Evolutionary conservation across 2,797 vertebrate genomes (phyloP).

Genomic region (Cottoperca gobio): DNA sequence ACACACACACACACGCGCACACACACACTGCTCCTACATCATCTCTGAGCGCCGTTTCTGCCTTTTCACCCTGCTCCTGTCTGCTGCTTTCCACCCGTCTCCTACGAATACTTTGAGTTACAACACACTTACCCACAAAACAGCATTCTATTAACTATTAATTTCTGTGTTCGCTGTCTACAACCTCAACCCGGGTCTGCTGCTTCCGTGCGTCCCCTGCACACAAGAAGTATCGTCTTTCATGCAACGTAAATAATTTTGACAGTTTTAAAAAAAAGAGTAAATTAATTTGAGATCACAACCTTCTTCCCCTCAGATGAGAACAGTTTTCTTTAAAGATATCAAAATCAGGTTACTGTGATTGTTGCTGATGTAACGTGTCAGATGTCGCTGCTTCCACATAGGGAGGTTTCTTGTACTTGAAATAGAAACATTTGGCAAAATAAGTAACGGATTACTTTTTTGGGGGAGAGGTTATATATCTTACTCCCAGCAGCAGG

Average conservation of each 20-base stretch:
- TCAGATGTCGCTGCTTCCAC: neutral
- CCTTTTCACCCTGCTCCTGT: slow-evolving; percentile 55
- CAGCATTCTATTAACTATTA: slow-evolving; percentile 79
- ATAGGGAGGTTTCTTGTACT: neutral
- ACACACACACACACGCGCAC: slow-evolving; percentile 22
- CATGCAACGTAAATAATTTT: neutral
- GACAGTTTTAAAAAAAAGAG: neutral
- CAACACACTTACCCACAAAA: slow-evolving; percentile 73
- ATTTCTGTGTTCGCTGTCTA: slow-evolving; percentile 71
- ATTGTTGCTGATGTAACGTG: neutral
- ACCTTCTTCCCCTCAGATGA: neutral
- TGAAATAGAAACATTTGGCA: neutral
- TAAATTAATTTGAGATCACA: neutral
- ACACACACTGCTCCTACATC: slow-evolving; percentile 23
- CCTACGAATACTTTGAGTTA: slow-evolving; percentile 68
- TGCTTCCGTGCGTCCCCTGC: too few relatives aligned
- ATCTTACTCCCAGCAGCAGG: slow-evolving; percentile 35
- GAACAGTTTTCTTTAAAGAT: neutral
- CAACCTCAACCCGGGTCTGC: slow-evolving; percentile 22
- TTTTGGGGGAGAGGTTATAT: slow-evolving; percentile 17
- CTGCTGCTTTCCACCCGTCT: slow-evolving; percentile 61
- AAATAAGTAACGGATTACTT: slow-evolving; percentile 22
- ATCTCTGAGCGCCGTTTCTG: slow-evolving; percentile 53
- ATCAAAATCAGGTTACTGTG: neutral
- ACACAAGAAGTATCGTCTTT: too few relatives aligned